A percentile compares a stretch with the other conserved stretches of the same genome.
These are phyloP conservation scores for Penaeus chinensis DNA, from an alignment of 1,140 invertebrate species.

Conservation along the genomic window DNA sequence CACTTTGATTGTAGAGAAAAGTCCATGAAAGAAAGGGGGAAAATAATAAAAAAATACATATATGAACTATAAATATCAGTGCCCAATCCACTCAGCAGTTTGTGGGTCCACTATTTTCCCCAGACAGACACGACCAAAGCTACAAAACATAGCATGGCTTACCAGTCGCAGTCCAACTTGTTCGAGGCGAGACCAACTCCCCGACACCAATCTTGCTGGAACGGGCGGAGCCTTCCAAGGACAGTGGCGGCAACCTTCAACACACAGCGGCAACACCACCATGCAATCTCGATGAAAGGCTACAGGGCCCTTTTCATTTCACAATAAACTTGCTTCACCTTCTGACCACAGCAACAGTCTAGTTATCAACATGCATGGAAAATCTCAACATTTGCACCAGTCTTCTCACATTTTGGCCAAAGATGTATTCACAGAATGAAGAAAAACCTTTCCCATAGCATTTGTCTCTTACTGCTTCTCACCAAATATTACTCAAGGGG, in stretches of 20 bases:
- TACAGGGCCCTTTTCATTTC: conserved; percentile 21
- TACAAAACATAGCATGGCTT: conserved; percentile 56
- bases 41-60: not conserved
- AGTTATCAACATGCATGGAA: conserved; percentile 35
- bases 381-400: conserved; percentile 1
- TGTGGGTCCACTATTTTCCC: conserved; percentile 41
- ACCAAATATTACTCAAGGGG: too few relatives aligned
- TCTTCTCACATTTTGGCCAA: too few relatives aligned
- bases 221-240: conserved; percentile 37
- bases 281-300: conserved; percentile 29
- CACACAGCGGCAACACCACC: conserved; percentile 34
- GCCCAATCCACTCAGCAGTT: conserved; percentile 26
- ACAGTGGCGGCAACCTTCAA: conserved; percentile 46
- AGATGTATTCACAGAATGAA: too few relatives aligned
- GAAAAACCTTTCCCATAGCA: too few relatives aligned
- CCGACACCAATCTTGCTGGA: conserved; percentile 51
- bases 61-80: conserved; percentile 12
- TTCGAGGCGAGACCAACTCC: conserved; percentile 42
- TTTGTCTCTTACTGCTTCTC: too few relatives aligned
- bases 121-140: conserved; percentile 57
- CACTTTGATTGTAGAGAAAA: too few relatives aligned
- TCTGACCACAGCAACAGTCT: conserved; percentile 43
- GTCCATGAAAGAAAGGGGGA: too few relatives aligned
- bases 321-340: conserved; percentile 30
- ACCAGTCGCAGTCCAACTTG: conserved; percentile 44